A percentile compares a stretch with the other conserved stretches of the same genome.
phyloP scores from a whole-genome alignment of 2,797 vertebrate genomes.

The Sebastiscus albofasciatus region DNA sequence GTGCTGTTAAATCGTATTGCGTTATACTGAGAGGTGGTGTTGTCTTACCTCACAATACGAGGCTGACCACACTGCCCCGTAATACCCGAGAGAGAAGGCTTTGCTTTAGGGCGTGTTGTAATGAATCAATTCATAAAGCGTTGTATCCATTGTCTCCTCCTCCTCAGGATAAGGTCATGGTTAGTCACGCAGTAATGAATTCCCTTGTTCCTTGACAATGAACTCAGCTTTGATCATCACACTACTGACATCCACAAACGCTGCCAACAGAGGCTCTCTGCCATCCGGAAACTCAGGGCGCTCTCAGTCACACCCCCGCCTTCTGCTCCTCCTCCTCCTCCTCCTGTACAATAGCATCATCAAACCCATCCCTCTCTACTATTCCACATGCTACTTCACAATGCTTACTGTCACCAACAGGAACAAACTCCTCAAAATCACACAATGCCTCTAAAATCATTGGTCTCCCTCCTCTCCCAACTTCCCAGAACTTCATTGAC shows the following conservation, averaged over 20 bases:
- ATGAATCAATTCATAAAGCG: conserved; percentile 44
- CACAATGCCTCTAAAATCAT: neutral
- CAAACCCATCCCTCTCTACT: neutral
- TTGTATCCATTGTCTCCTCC: conserved; percentile 7
- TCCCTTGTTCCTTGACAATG: neutral
- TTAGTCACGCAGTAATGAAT: conserved; percentile 26
- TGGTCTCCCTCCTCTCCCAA: neutral
- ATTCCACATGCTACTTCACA: neutral
- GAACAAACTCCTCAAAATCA: neutral
- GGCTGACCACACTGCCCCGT: conserved; percentile 1
- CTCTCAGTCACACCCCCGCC: neutral
- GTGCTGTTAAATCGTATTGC: neutral
- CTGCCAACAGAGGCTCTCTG: neutral
- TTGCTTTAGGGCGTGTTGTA: conserved; percentile 32
- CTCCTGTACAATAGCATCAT: neutral
- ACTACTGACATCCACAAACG: neutral
- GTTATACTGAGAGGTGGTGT: neutral
- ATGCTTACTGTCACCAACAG: neutral
- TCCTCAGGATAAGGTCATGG: conserved; percentile 14
- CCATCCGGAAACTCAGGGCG: neutral
- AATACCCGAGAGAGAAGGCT: conserved; percentile 25
- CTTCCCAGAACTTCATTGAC: neutral
- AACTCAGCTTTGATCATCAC: neutral
- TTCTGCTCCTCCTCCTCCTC: neutral
- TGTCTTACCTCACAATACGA: neutral